Evolutionary conservation across 2,888 invertebrate genomes (phyloP).

Genomic region (Lasioglossum calceatum): DNA sequence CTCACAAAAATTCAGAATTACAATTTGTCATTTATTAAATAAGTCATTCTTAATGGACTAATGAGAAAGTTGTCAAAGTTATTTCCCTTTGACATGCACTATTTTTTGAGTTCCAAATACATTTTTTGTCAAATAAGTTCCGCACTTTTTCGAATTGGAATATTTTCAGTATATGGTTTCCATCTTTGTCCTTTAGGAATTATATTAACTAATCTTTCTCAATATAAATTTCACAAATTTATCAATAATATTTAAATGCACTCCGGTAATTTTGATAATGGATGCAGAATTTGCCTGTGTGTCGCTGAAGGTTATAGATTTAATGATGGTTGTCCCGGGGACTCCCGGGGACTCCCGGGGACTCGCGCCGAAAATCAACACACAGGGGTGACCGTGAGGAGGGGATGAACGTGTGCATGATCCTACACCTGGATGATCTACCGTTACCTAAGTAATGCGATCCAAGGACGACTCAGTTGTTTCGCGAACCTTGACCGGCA

Average conservation of each 20-base stretch:
- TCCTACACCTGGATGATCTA: background rate
- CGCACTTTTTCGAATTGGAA: no score
- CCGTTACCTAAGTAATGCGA: slow-evolving; percentile 8
- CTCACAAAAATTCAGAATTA: no score
- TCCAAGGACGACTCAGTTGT: slow-evolving; percentile 1
- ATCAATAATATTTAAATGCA: background rate
- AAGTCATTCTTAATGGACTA: no score
- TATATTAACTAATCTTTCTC: background rate
- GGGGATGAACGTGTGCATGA: background rate
- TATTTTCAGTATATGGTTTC: no score
- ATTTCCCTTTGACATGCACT: no score
- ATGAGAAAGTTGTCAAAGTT: no score
- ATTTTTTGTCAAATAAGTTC: no score
- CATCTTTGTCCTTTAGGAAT: background rate
- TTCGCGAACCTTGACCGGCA: slow-evolving; percentile 1
- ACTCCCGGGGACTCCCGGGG: background rate
- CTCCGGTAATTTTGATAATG: background rate
- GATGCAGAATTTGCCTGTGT: background rate
- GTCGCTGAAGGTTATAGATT: background rate
- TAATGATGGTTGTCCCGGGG: background rate
- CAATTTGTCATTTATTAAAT: no score
- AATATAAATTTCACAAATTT: background rate
- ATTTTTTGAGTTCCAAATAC: no score
- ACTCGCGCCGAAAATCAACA: background rate
- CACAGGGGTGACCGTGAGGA: background rate